Evolutionary conservation across 1,140 invertebrate genomes (phyloP).

Genomic region (Drosophila albomicans): DNA sequence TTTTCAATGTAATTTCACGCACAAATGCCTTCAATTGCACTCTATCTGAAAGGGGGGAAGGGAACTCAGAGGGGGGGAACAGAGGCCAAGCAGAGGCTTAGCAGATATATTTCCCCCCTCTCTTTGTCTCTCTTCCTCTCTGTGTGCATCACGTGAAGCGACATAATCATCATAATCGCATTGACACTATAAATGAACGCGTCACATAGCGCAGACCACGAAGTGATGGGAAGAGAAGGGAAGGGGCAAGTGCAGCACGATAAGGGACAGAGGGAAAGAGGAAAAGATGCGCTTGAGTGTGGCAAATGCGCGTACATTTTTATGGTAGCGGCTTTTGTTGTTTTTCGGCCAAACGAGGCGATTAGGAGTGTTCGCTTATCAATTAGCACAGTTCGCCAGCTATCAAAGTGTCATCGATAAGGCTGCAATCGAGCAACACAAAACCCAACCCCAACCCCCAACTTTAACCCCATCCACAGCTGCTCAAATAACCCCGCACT

Average conservation of each 20-base stretch:
- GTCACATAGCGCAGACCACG: background rate
- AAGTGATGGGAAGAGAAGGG: background rate
- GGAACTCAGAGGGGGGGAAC: background rate
- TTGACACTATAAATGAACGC: slow-evolving; percentile 72
- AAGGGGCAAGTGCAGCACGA: background rate
- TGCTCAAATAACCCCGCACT: background rate
- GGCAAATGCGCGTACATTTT: slow-evolving; percentile 31
- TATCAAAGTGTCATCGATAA: slow-evolving; percentile 66
- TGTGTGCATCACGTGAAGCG: slow-evolving; percentile 54
- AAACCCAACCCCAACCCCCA: background rate
- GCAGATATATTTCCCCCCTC: background rate
- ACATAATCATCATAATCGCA: slow-evolving; percentile 73
- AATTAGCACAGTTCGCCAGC: slow-evolving; percentile 69
- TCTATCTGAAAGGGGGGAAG: background rate
- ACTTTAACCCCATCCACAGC: background rate
- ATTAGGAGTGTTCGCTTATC: slow-evolving; percentile 63
- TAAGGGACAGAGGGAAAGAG: background rate
- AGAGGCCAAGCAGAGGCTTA: background rate
- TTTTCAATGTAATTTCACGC: slow-evolving; percentile 81
- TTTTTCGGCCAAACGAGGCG: slow-evolving; percentile 46
- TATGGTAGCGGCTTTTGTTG: slow-evolving; percentile 25
- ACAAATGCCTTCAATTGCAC: slow-evolving; percentile 72
- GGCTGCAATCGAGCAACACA: slow-evolving; percentile 32
- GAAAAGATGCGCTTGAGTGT: slow-evolving; percentile 23
- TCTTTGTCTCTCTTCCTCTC: background rate